These are phyloP conservation scores for Argopecten irradians DNA, from an alignment of 1,140 invertebrate species.

Conservation along the genomic window DNA sequence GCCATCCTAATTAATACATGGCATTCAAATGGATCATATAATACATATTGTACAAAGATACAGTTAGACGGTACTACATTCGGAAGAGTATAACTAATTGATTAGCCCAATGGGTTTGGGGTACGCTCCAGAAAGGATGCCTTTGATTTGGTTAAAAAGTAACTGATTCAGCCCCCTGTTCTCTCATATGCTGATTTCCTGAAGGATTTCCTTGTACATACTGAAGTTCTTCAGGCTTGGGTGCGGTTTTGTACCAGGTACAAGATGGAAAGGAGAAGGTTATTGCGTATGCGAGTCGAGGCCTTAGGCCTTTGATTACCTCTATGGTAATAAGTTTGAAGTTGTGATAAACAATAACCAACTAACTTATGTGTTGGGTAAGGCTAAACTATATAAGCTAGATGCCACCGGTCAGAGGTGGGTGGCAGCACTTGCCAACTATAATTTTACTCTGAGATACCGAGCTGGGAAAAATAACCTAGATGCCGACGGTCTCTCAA, in stretches of 20 bases:
- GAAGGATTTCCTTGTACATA: neutral
- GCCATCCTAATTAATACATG: too few species aligned
- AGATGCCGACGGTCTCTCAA: slow-evolving; percentile 42
- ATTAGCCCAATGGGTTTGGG: neutral
- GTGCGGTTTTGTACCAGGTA: neutral
- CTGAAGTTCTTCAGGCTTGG: neutral
- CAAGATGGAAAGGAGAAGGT: neutral
- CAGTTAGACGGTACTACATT: too few species aligned
- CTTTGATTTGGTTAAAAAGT: neutral
- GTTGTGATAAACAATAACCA: slow-evolving; percentile 46
- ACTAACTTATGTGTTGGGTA: slow-evolving; percentile 38
- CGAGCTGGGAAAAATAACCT: slow-evolving; percentile 25
- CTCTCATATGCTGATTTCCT: neutral
- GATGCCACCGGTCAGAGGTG: slow-evolving; percentile 43
- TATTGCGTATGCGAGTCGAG: neutral
- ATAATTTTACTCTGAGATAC: slow-evolving; percentile 45
- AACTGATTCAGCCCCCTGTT: neutral
- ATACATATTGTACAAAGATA: too few species aligned
- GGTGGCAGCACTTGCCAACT: slow-evolving; percentile 39
- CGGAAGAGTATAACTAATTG: too few species aligned
- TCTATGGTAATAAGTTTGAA: slow-evolving; percentile 37
- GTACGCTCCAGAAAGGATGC: neutral
- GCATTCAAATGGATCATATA: too few species aligned
- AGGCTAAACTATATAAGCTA: slow-evolving; percentile 42
- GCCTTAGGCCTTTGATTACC: slow-evolving; percentile 36